These are phyloP conservation scores for Tanytarsus gracilentus DNA, from an alignment of 2,888 invertebrate genomes.

Conservation along the genomic window DNA sequence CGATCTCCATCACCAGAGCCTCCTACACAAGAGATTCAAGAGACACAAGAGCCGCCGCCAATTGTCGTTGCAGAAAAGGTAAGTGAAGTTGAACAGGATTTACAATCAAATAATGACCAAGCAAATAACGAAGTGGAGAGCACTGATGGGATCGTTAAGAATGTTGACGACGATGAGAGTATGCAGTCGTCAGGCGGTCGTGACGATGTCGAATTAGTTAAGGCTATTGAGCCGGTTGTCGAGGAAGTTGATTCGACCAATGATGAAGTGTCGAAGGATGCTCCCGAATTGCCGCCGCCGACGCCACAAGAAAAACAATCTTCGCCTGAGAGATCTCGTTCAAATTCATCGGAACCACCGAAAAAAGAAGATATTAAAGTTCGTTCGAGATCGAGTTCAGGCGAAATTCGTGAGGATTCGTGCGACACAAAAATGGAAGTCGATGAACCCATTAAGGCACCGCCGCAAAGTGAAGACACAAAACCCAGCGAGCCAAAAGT, in stretches of 20 bases:
- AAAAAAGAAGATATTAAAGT: not conserved
- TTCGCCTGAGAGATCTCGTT: not conserved
- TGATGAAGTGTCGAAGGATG: slow-evolving; percentile 3
- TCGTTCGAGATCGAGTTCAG: slow-evolving; percentile 12
- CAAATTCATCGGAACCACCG: slow-evolving; percentile 1
- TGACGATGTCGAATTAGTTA: not conserved
- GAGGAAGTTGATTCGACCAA: not conserved
- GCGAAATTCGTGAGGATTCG: slow-evolving; percentile 7
- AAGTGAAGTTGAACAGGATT: slow-evolving; percentile 27
- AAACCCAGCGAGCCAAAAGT: slow-evolving; percentile 33
- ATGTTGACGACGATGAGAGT: not conserved
- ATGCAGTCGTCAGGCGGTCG: not conserved
- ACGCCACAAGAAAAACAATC: not conserved
- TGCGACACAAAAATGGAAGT: slow-evolving; percentile 1
- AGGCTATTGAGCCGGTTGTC: not conserved
- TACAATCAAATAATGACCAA: slow-evolving; percentile 14
- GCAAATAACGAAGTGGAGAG: slow-evolving; percentile 11
- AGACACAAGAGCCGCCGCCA: not conserved
- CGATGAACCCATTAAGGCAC: slow-evolving; percentile 33
- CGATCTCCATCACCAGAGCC: not conserved
- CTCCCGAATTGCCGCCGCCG: not conserved
- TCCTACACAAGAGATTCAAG: not conserved
- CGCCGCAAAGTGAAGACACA: slow-evolving; percentile 32
- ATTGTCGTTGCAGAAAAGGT: not conserved
- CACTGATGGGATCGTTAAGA: not conserved